Conservation (phyloP, 2,888 invertebrate genomes). For the Plebejus argus region DNA sequence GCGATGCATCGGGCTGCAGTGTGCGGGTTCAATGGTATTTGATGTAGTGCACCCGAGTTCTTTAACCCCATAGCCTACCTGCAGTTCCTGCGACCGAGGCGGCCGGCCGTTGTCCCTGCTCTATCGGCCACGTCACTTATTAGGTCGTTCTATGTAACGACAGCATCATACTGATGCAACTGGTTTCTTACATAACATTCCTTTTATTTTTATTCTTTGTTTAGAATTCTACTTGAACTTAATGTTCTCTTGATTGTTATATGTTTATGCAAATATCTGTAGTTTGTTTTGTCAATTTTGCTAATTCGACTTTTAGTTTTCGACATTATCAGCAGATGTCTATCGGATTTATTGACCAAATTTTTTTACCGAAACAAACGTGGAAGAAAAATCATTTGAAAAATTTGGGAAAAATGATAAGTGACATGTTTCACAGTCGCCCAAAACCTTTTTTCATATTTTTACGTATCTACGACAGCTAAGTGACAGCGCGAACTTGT, state of each 20-base stretch:
- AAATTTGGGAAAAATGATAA: background rate
- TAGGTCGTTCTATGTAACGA: conserved; percentile 60
- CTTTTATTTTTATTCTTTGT: conserved; percentile 19
- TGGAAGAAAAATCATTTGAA: background rate
- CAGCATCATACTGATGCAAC: conserved; percentile 29
- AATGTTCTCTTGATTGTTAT: background rate
- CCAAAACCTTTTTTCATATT: background rate
- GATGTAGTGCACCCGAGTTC: conserved; percentile 80
- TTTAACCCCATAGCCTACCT: conserved; percentile 82
- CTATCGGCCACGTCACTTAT: conserved; percentile 75
- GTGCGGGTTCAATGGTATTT: conserved; percentile 79
- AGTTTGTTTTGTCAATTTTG: background rate
- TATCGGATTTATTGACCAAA: background rate
- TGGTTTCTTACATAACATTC: background rate
- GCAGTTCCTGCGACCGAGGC: conserved; percentile 79
- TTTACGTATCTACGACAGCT: background rate
- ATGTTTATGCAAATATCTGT: background rate
- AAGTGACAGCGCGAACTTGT: background rate
- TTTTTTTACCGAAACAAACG: too few relatives aligned
- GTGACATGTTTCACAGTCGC: background rate
- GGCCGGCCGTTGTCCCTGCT: conserved; percentile 79
- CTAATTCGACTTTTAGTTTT: background rate
- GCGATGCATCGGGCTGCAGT: conserved; percentile 66
- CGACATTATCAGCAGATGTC: background rate
- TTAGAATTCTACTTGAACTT: background rate